Evolutionary conservation across 1,140 invertebrate species (phyloP), one percentile per base, ranked within the genome.

Genomic region (Adoxophyes honmai): DNA sequence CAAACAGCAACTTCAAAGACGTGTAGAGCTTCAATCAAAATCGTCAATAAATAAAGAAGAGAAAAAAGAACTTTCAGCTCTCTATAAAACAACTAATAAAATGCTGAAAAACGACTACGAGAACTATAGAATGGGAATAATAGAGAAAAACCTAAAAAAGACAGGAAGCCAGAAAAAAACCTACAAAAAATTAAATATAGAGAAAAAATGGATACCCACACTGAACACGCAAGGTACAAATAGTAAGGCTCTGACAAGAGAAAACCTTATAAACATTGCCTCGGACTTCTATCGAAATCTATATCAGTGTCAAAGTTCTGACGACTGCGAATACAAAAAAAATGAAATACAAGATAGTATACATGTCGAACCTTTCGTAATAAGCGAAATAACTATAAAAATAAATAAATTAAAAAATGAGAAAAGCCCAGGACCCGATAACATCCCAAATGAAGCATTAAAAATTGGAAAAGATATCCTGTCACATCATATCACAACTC

Each of bases 11-110:
- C 28, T 60, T 11, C 56, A 53, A 42, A 63, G 53, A 63, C 60
- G 60, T 13, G 52, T 55, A 0, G 13, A 7, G 8, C 34, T 67
- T 56, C 52, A 63, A 55, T 10, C 10, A 2, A 62, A 58, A 62
- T 51, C 58, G 1, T 52, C 15, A 0, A 60, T 56, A 60, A 35
- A 34, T 10, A 59, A 59, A 52, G 52, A 66, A 15, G 64, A 66
- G 4, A 64, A 58, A 62, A 60, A 60, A 54, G 55, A 70, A 52
- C 51, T 70, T 1, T 36, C 62, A 11, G 1, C 8, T 11, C 55
- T 66, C 3, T 70, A 60, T 18, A 70, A 70, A 64, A 56, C 14
- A 7, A 64, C 52, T 58, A 64, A 62, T 4, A 72, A 72, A 56
- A 10, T 51, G 48, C 33, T 68, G 1, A 66, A 57, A 63, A 64